These are phyloP conservation scores for Alloplasta piceator DNA, from an alignment of 2,888 invertebrate genomes.

Conservation along the genomic window DNA sequence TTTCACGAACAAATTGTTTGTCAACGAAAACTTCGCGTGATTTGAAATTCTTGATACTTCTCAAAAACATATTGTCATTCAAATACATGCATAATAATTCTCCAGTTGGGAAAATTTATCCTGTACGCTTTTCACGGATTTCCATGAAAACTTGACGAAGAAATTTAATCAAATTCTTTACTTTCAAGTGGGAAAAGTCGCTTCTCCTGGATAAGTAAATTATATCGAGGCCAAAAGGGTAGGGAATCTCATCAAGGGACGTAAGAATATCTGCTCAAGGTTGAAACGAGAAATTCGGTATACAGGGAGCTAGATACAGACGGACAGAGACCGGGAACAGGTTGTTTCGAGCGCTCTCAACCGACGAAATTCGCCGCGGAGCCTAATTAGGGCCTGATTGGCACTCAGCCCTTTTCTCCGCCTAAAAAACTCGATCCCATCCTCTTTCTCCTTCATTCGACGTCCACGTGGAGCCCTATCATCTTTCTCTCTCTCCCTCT, in stretches of 20 bases:
- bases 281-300: conserved; percentile 34
- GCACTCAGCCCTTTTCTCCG: conserved; percentile 68
- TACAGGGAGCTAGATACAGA: conserved; percentile 26
- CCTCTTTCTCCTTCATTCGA: conserved; percentile 42
- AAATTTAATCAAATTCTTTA: no score
- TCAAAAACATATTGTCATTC: no score
- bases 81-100: no score
- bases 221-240: conserved; percentile 26
- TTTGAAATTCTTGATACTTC: no score
- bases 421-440: conserved; percentile 46
- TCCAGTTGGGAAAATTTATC: no score
- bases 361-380: conserved; percentile 68
- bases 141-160: no score
- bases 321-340: conserved; percentile 61
- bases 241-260: conserved; percentile 31
- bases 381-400: conserved; percentile 81
- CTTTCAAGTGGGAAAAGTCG: not conserved
- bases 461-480: conserved; percentile 32
- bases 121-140: no score
- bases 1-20: not conserved
- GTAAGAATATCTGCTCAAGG: conserved; percentile 22
- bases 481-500: conserved; percentile 36
- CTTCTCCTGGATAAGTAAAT: not conserved
- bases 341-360: conserved; percentile 32
- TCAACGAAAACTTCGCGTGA: no score